Conservation (phyloP, 2,797 vertebrate genomes). For the Eremophila alpestris region DNA sequence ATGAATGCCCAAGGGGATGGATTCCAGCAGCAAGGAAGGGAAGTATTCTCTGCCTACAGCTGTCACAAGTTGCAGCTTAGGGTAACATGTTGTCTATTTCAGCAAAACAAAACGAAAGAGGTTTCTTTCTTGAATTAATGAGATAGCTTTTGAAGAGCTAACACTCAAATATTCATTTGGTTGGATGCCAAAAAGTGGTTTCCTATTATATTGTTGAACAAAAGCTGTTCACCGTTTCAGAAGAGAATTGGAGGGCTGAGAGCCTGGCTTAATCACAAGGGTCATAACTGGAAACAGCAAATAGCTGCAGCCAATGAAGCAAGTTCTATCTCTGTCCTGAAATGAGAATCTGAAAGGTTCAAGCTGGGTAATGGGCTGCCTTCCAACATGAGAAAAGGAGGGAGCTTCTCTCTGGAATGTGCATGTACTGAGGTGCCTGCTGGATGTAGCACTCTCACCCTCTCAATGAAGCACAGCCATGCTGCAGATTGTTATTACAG, state of each 20-base stretch:
- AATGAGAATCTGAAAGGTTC: not conserved
- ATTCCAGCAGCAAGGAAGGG: not conserved
- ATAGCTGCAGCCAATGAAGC: constrained; percentile 24
- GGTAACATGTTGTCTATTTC: not conserved
- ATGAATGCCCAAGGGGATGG: constrained; percentile 53
- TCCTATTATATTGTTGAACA: not conserved
- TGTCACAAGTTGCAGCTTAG: not conserved
- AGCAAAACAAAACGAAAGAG: not conserved
- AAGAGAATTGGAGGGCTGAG: not conserved
- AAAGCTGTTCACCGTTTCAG: not conserved
- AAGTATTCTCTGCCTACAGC: not conserved
- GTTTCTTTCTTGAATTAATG: not conserved
- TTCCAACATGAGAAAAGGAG: not conserved
- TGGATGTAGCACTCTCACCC: not conserved
- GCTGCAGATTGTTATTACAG: not conserved
- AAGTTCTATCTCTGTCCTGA: not conserved
- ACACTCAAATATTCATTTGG: not conserved
- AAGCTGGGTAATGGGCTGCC: not conserved
- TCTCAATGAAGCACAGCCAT: not conserved
- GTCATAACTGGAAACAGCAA: not conserved
- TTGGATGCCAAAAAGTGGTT: not conserved
- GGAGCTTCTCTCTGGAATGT: not conserved
- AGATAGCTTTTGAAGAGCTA: constrained; percentile 14
- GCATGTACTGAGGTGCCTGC: not conserved
- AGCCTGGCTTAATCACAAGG: not conserved